These are phyloP conservation scores for Malaclemys terrapin DNA, from an alignment of 2,113 vertebrate genomes.

Conservation along the genomic window DNA sequence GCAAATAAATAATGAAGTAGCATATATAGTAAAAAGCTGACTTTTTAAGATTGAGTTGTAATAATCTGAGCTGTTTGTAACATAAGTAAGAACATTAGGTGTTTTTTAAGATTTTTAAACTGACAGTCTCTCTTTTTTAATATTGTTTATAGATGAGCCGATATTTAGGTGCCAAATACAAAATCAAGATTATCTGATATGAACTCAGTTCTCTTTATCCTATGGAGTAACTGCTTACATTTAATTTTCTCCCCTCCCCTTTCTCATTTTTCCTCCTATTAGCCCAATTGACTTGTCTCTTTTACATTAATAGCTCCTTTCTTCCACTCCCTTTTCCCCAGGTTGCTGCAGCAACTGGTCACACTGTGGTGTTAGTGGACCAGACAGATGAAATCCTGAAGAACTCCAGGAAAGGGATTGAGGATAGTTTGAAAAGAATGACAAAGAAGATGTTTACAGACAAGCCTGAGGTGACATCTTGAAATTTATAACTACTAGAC, in stretches of 20 bases:
- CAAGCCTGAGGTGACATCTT: constrained; percentile 87
- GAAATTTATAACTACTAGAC: background rate
- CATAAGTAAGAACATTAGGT: rapidly evolving
- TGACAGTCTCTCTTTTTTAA: background rate
- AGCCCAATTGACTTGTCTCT: background rate
- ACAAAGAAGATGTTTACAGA: constrained; percentile 97
- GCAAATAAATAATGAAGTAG: background rate
- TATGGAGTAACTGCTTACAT: background rate
- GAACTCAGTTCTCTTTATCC: background rate
- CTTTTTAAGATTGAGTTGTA: background rate
- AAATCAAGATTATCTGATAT: background rate
- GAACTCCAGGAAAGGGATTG: constrained; percentile 89
- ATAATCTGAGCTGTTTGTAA: background rate
- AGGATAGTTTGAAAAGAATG: constrained; percentile 90
- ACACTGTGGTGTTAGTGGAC: constrained; percentile 94
- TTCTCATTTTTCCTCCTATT: background rate
- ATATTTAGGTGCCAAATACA: background rate
- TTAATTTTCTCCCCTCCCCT: background rate
- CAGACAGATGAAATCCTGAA: constrained; percentile 92
- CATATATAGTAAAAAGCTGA: background rate
- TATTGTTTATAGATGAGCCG: background rate
- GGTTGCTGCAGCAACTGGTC: constrained; percentile 94
- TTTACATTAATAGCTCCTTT: background rate
- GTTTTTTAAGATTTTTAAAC: background rate
- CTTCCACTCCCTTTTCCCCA: constrained; percentile 46